phyloP scores from a whole-genome alignment of 1,140 invertebrate genomes.

The Drosophila teissieri region DNA sequence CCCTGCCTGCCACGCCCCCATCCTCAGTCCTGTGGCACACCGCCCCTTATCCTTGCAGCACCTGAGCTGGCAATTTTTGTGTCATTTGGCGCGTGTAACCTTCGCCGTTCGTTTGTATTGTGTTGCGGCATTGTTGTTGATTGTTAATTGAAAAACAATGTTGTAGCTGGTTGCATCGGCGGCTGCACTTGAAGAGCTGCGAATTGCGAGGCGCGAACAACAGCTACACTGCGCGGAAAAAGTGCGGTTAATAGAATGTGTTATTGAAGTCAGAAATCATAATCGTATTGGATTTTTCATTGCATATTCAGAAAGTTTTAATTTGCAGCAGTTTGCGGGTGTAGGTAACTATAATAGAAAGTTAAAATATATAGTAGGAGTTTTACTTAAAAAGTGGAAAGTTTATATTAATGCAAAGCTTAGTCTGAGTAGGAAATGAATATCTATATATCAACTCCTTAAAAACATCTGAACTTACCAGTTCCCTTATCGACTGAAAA shows the following conservation, averaged over 20 bases:
- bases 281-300: not conserved
- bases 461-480: too few relatives aligned
- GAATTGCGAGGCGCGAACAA: constrained; percentile 60
- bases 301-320: too few relatives aligned
- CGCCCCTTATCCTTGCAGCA: constrained; percentile 27
- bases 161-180: constrained; percentile 63
- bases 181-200: constrained; percentile 73
- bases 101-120: constrained; percentile 58
- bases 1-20: not conserved
- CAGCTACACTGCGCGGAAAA: constrained; percentile 13
- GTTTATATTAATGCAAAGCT: too few relatives aligned
- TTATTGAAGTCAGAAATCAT: not conserved
- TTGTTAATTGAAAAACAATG: constrained; percentile 83
- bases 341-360: too few relatives aligned
- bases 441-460: too few relatives aligned
- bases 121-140: constrained; percentile 76
- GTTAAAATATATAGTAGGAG: too few relatives aligned
- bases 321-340: not conserved
- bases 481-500: too few relatives aligned
- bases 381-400: too few relatives aligned
- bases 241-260: not conserved
- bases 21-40: not conserved
- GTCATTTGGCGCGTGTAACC: constrained; percentile 70
- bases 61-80: constrained; percentile 75
- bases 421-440: too few relatives aligned